These are phyloP conservation scores for Patella vulgata DNA, from an alignment of 1,140 invertebrate genomes.

Conservation along the genomic window DNA sequence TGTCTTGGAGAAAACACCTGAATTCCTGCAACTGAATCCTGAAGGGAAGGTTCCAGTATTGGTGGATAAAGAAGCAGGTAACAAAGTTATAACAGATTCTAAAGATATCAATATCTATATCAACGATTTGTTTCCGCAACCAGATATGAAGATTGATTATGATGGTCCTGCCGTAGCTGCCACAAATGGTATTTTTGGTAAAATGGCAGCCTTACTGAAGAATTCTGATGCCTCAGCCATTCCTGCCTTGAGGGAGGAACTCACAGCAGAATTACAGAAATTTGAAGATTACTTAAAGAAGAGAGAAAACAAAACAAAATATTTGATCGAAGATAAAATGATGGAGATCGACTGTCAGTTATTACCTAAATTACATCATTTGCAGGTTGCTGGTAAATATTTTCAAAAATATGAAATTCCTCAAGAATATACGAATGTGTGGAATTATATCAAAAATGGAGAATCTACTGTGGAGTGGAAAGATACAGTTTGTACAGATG, in stretches of 20 bases:
- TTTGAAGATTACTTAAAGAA: conserved; percentile 65
- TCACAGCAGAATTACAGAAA: conserved; percentile 65
- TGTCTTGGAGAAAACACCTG: conserved; percentile 66
- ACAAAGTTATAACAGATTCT: conserved; percentile 61
- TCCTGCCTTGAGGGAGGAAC: conserved; percentile 60
- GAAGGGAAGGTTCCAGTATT: conserved; percentile 69
- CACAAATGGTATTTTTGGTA: conserved; percentile 69
- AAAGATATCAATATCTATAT: conserved; percentile 70
- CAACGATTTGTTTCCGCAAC: conserved; percentile 63
- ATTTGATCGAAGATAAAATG: conserved; percentile 63
- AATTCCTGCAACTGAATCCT: conserved; percentile 64
- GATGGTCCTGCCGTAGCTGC: conserved; percentile 63
- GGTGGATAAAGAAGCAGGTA: conserved; percentile 46
- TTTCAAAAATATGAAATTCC: conserved; percentile 71
- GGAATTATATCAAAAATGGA: conserved; percentile 71
- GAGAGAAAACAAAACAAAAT: conserved; percentile 40
- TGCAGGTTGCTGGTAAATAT: conserved; percentile 68
- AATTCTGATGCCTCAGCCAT: conserved; percentile 44
- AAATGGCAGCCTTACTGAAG: conserved; percentile 71
- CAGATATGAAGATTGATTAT: conserved; percentile 53
- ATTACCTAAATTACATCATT: conserved; percentile 71
- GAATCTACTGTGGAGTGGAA: conserved; percentile 70
- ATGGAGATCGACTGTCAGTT: conserved; percentile 70
- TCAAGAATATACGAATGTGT: conserved; percentile 66
- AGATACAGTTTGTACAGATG: conserved; percentile 72